A percentile compares a stretch with the other conserved stretches of the same genome.
These are phyloP conservation scores for Orthonyx spaldingii DNA, from an alignment of 2,113 vertebrate genomes.

Conservation along the genomic window DNA sequence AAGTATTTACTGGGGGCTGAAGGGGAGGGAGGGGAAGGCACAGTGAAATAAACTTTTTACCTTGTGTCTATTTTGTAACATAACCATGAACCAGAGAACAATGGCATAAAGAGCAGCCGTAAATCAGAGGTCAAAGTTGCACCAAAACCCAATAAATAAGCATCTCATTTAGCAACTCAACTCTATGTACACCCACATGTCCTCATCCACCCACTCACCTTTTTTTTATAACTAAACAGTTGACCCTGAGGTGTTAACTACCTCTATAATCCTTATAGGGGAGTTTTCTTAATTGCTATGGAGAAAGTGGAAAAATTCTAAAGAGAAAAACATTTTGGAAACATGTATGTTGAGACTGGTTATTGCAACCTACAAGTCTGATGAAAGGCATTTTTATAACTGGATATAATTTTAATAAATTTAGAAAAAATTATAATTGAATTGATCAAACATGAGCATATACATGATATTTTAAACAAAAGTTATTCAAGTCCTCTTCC, in stretches of 20 bases:
- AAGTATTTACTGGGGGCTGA: neutral
- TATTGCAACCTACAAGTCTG: neutral
- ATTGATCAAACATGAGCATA: neutral
- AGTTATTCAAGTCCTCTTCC: neutral
- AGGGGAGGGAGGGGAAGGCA: neutral
- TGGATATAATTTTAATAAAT: neutral
- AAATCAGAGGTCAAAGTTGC: neutral
- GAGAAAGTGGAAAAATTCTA: neutral
- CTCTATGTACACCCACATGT: neutral
- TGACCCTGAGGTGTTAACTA: neutral
- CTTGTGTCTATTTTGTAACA: neutral
- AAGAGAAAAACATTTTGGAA: neutral
- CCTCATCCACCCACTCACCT: rapidly evolving
- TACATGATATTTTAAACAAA: neutral
- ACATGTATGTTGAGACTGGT: rapidly evolving
- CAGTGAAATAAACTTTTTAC: neutral
- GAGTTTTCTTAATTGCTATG: neutral
- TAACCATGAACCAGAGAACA: neutral
- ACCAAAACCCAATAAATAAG: neutral
- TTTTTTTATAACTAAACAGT: neutral
- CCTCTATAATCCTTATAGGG: neutral
- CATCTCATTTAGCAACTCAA: neutral
- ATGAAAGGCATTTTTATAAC: neutral
- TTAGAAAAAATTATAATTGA: neutral
- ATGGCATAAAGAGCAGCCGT: neutral